These are phyloP conservation scores for Chromis chromis DNA, from an alignment of 2,797 vertebrate species.

Conservation along the genomic window DNA sequence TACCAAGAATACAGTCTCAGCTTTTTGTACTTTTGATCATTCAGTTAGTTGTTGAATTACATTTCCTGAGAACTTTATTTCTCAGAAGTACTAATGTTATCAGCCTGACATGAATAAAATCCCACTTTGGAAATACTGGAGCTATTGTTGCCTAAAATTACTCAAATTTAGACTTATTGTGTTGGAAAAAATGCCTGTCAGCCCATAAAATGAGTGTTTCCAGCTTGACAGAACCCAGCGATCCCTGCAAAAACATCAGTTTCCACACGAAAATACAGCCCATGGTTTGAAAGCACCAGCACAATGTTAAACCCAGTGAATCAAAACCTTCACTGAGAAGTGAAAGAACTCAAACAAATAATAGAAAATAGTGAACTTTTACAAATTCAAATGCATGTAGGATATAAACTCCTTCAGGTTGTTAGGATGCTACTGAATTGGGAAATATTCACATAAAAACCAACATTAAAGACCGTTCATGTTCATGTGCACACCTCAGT, in stretches of 20 bases:
- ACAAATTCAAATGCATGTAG: background rate
- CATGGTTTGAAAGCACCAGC: background rate
- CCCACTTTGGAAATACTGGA: background rate
- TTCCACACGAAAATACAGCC: background rate
- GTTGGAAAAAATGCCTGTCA: background rate
- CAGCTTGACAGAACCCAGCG: background rate
- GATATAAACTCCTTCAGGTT: background rate
- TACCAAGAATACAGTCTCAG: background rate
- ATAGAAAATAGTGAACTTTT: background rate
- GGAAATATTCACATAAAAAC: background rate
- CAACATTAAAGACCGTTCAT: background rate
- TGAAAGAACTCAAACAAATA: background rate
- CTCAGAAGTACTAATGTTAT: too few species aligned
- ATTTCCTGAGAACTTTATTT: background rate
- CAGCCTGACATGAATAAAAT: background rate
- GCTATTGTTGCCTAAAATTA: background rate
- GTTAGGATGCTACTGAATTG: background rate
- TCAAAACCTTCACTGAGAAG: background rate
- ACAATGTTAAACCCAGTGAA: background rate
- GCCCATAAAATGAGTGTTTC: background rate
- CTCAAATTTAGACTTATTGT: background rate
- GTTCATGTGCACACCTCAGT: background rate
- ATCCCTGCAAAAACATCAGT: background rate
- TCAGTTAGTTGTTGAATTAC: background rate
- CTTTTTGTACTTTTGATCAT: background rate